Conservation (phyloP, 2,113 vertebrate genomes). For the Hydrolagus affinis region DNA sequence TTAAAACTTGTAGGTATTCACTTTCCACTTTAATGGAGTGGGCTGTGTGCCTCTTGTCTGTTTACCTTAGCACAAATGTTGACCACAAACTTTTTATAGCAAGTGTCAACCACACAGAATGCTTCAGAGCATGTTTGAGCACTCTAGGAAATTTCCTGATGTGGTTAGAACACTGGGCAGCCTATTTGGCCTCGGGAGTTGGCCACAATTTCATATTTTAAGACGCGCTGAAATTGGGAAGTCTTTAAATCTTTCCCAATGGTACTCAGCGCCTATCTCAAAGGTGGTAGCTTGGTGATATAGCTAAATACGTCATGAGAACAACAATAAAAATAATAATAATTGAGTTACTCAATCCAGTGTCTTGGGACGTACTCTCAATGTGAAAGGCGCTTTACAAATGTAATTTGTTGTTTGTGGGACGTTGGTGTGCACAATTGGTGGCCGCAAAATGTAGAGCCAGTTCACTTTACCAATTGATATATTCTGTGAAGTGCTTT, state of each 20-base stretch:
- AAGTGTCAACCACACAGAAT: not conserved
- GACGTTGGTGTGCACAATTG: too few relatives aligned
- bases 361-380: too few relatives aligned
- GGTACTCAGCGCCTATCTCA: not conserved
- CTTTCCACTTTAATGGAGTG: not conserved
- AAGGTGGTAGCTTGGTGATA: too few relatives aligned
- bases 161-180: not conserved
- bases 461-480: too few relatives aligned
- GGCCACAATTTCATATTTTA: not conserved
- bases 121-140: not conserved
- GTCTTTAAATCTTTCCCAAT: not conserved
- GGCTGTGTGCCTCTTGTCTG: not conserved
- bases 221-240: not conserved
- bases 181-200: not conserved
- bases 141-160: not conserved
- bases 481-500: too few relatives aligned
- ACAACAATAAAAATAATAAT: too few relatives aligned
- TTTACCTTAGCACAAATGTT: not conserved
- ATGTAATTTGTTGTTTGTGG: too few relatives aligned
- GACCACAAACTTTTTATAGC: not conserved
- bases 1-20: constrained; percentile 3
- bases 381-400: too few relatives aligned
- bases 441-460: too few relatives aligned
- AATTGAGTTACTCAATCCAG: too few relatives aligned
- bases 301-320: too few relatives aligned